Evolutionary conservation across 2,797 vertebrate species (phyloP).

Genomic region (Takifugu ocellatus): DNA sequence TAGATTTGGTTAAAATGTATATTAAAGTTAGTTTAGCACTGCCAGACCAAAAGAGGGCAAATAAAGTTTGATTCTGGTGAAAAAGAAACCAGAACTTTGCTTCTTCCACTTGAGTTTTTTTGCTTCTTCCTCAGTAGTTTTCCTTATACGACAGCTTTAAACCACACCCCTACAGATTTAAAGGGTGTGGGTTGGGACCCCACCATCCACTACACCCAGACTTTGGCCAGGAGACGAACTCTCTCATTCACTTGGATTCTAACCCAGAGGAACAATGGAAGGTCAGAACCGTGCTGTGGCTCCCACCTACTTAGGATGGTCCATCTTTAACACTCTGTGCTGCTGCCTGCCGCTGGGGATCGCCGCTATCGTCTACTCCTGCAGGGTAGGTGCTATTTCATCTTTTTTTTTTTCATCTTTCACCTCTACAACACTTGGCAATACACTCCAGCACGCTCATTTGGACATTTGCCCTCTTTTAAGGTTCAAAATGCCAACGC

Average conservation of each 20-base stretch:
- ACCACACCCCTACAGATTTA: slow-evolving; percentile 47
- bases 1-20: no score
- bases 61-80: no score
- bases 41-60: no score
- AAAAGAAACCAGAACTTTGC: no score
- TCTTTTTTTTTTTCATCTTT: neutral
- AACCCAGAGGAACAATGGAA: slow-evolving; percentile 48
- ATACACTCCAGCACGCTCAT: neutral
- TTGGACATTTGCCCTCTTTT: slow-evolving; percentile 17
- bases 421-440: neutral
- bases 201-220: slow-evolving; percentile 2
- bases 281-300: neutral
- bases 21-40: no score
- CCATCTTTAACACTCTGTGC: slow-evolving; percentile 68
- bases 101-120: no score
- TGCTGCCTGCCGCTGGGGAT: slow-evolving; percentile 72
- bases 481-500: slow-evolving; percentile 58
- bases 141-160: neutral
- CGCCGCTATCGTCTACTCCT: slow-evolving; percentile 63
- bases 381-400: neutral
- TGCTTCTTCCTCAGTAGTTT: no score
- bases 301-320: slow-evolving; percentile 61
- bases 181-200: slow-evolving; percentile 1
- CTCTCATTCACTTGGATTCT: neutral
- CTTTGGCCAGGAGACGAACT: neutral